Evolutionary conservation across 2,113 vertebrate species (phyloP), one percentile per base, ranked within the genome.

Genomic region (Phyllopteryx taeniolatus): DNA sequence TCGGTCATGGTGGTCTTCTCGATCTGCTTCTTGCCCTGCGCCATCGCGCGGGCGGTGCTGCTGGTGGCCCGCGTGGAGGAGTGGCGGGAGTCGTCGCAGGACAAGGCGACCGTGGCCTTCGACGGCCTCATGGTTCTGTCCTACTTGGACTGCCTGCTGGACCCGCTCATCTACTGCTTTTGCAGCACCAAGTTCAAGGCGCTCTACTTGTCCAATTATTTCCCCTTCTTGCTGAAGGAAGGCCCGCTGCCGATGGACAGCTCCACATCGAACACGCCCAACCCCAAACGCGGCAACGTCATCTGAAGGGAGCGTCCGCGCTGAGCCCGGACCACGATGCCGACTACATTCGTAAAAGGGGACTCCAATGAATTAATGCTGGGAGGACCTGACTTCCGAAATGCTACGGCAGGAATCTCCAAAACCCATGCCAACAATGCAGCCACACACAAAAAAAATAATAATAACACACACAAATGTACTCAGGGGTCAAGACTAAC

Each of bases 81-180:
- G 0, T 2, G 47, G 42, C 0, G 1, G 0, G 72, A 79, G 0
- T 0, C 1, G 0, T 0, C n/a, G 4, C 89, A 94, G 57, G 71
- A 83, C 0, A 83, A 77, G 0, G 85, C 86, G 0, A 77, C 83
- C 0, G 39, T 70, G 39, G 88, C 84, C 42, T 94, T 93, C 0
- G 91, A 93, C 1, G 85, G 91, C 35, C 92, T 93, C 69, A 62
- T 94, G 86, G 86, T 92, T 7, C 85, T 94, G 59, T 94, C 90
- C 68, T 94, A 93, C 75, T 72, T 94, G 79, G 94, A 95, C 82
- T 93, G 93, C 46, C 73, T 93, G 56, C 77, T 95, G 69, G 93
- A 96, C 51, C 95, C 89, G 0, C 76, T 93, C 8, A 62, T 92
- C 1, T 92, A 94, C 74, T 94, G 93, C 65, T 93, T 96, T 75